phyloP scores from a whole-genome alignment of 1,140 invertebrate species.

The Pentalonia nigronervosa region DNA sequence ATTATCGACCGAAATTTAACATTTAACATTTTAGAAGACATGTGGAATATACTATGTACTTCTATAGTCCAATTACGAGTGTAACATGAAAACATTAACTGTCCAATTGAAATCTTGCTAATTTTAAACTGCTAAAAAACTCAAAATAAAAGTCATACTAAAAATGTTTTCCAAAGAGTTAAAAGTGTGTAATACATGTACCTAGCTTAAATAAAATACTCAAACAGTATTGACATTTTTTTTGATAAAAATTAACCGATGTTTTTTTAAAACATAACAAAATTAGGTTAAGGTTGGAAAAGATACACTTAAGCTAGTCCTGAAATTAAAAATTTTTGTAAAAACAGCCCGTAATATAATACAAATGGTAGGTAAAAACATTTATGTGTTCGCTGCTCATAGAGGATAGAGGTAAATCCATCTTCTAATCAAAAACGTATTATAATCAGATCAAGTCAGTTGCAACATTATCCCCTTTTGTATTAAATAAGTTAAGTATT shows the following conservation, averaged over 20 bases:
- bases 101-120: background rate
- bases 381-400: background rate
- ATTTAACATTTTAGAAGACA: background rate
- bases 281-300: background rate
- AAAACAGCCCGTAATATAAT: background rate
- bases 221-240: background rate
- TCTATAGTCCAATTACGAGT: background rate
- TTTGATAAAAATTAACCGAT: too few relatives aligned
- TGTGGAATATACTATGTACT: background rate
- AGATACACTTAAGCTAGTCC: background rate
- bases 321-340: background rate
- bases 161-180: background rate
- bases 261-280: background rate
- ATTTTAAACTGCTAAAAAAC: background rate
- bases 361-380: background rate
- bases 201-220: background rate
- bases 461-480: background rate
- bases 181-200: background rate
- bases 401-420: background rate
- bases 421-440: conserved; percentile 1
- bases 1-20: background rate
- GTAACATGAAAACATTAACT: background rate
- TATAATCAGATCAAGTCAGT: background rate
- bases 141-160: background rate
- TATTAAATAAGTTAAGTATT: background rate